Evolutionary conservation across 1,140 invertebrate genomes (phyloP), one percentile per base, ranked within the genome.

Genomic region (Aphelinus certus): DNA sequence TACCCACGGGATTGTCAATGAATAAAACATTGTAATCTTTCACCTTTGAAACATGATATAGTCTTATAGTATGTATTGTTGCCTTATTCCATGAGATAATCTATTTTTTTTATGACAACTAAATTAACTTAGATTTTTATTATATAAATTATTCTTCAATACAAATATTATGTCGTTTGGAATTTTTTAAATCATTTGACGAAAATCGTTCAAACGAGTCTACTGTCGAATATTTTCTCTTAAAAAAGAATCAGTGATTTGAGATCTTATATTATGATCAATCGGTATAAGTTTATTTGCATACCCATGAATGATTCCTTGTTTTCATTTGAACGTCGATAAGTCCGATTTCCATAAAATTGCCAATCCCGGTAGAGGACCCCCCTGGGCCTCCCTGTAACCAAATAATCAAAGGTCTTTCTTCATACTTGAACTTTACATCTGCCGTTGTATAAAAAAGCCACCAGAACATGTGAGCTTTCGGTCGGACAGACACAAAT

Each of bases 1-100:
- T 91, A 2, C 95, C 95, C 3, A 97, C 95, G 1, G 95, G 95
- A 84, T 95, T 96, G 81, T 97, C 95, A 42, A 97, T 90, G 82
- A 96, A 96, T 1, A 97, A 80, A 5, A 97, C 89, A 82, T 96
- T 96, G 79, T 93, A 91, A 75, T 92, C 86, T 76, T 91, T 91
- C n/a, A 94, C 90, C 93, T 93, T 51, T 55, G 69, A 61, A 46
- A 66, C 48, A 56, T 48, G 26, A 26, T 26, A 26, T 26, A 26
- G 26, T 26, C 26, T 26, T 26, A 26, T n/a, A 4, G n/a, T 3
- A 26, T 3, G 4, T 3, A 42, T 42, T 60, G 26, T 26, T 26
- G 26, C 26, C 26, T 26, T 26, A 26, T 26, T 0, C 26, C 26
- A 26, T 26, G 26, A 26, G 45, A 58, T 73, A 77, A 76, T 61